Conservation (phyloP, 1,140 invertebrate species). For the Drosophila bipectinata region DNA sequence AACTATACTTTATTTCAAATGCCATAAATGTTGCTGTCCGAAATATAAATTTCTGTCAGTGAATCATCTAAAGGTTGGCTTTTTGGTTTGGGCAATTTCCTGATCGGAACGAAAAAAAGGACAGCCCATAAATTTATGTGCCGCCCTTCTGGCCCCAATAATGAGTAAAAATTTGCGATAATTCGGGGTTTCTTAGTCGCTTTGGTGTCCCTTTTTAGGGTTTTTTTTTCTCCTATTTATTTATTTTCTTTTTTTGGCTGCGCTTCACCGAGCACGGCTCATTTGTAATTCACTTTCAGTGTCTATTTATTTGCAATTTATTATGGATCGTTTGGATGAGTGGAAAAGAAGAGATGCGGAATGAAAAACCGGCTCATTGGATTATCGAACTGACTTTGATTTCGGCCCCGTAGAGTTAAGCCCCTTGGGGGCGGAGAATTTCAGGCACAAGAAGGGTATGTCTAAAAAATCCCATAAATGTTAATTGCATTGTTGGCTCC, state of each 20-base stretch:
- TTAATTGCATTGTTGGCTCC: slow-evolving; percentile 69
- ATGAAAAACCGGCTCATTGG: slow-evolving; percentile 71
- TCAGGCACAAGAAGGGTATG: background rate
- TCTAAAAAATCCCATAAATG: slow-evolving; percentile 73
- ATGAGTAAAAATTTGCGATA: slow-evolving; percentile 78
- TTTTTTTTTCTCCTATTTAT: slow-evolving; percentile 1
- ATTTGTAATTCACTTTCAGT: slow-evolving; percentile 79
- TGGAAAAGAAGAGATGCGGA: slow-evolving; percentile 16
- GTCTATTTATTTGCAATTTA: slow-evolving; percentile 70
- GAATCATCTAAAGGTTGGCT: slow-evolving; percentile 1
- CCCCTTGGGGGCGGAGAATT: background rate
- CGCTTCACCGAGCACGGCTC: slow-evolving; percentile 53
- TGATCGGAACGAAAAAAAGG: slow-evolving; percentile 48
- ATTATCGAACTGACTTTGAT: slow-evolving; percentile 71
- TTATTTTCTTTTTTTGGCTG: slow-evolving; percentile 28
- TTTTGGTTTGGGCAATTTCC: slow-evolving; percentile 53
- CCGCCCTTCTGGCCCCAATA: slow-evolving; percentile 63
- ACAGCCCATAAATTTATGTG: slow-evolving; percentile 71
- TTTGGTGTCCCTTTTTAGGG: slow-evolving; percentile 31
- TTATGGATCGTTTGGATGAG: slow-evolving; percentile 37
- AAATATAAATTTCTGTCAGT: slow-evolving; percentile 6
- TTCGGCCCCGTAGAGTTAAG: slow-evolving; percentile 25
- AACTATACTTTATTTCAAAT: background rate
- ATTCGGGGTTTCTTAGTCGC: slow-evolving; percentile 59
- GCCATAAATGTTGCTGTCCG: background rate